Evolutionary conservation across 2,888 invertebrate genomes (phyloP), one percentile per base, ranked within the genome.

Genomic region (Rhaphigaster nebulosa): DNA sequence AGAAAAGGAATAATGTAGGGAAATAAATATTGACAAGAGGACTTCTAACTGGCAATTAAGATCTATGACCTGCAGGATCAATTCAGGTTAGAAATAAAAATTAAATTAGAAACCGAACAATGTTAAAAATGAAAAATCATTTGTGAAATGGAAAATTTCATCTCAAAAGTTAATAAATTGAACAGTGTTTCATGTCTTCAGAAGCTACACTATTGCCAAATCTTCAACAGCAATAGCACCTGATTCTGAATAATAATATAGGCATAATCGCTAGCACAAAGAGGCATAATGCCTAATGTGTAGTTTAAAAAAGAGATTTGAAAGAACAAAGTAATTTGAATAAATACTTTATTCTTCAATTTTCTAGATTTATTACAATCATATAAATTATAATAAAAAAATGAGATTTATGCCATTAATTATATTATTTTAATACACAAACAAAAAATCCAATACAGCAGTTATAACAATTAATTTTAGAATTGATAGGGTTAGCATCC

Each of bases 201-300:
- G 89, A 70, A 45, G 45, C 29, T 89, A 89, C 89, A 89, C 89
- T 89, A 89, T 34, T 65, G 65, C 89, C 41, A 29, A 89, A 70
- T 41, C 89, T 89, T 89, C 76, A 89, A 50, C 41, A 89, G 89
- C 65, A 41, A 70, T 50, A 89, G 89, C 45, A 89, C 89, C 89
- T 89, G 89, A 45, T 70, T 65, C 70, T 89, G 89, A 89, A 89
- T 89, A 38, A 13, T 89, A 70, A 20, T 89, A 65, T 89, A 70
- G 89, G 89, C 89, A 89, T 65, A 89, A 89, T 50, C 50, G 34
- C 15, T 41, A 20, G 26, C 50, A 89, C 50, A 89, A 23, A 70
- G 65, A 65, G 89, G 45, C 38, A 89, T 70, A 4, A 45, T 45
- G 45, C 89, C 89, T 89, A 38, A 70, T 70, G 15, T 89, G 70